phyloP scores from a whole-genome alignment of 1,140 invertebrate genomes.

The Pseudomyrmex cubaensis region DNA sequence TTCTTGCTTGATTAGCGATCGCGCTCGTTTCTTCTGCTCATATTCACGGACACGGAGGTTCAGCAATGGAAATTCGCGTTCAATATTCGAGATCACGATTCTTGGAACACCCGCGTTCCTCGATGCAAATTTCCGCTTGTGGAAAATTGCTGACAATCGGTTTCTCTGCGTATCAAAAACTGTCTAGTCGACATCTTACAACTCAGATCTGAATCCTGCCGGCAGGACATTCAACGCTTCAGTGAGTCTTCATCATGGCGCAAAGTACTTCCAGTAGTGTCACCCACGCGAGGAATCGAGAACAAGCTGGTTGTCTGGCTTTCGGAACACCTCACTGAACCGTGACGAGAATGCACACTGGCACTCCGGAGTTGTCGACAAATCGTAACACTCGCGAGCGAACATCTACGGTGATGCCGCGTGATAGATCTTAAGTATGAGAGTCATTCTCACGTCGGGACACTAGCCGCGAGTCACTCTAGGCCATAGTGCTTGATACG shows the following conservation, averaged over 20 bases:
- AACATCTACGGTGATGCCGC: conserved; percentile 33
- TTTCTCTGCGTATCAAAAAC: conserved; percentile 15
- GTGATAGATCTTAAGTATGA: conserved; percentile 47
- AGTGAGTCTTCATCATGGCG: background rate
- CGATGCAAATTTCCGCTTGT: conserved; percentile 17
- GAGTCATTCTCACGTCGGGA: conserved; percentile 52
- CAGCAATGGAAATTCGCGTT: background rate
- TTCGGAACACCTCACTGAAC: conserved; percentile 14
- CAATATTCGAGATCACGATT: conserved; percentile 34
- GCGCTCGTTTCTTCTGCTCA: conserved; percentile 21
- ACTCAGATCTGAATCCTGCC: background rate
- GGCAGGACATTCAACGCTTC: conserved; percentile 12
- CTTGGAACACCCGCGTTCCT: conserved; percentile 34
- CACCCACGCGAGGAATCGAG: conserved; percentile 1
- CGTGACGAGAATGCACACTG: conserved; percentile 5
- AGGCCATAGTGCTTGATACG: conserved; percentile 24
- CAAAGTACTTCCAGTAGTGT: background rate
- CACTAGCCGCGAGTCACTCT: conserved; percentile 44
- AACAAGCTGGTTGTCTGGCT: background rate
- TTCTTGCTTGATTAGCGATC: conserved; percentile 11
- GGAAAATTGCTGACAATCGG: conserved; percentile 26
- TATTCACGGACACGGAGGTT: background rate
- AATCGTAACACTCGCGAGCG: conserved; percentile 22
- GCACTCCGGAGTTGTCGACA: background rate
- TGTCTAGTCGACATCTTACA: conserved; percentile 62